Evolutionary conservation across 2,113 vertebrate species (phyloP), one percentile per base, ranked within the genome.

Genomic region (Okapia johnstoni): DNA sequence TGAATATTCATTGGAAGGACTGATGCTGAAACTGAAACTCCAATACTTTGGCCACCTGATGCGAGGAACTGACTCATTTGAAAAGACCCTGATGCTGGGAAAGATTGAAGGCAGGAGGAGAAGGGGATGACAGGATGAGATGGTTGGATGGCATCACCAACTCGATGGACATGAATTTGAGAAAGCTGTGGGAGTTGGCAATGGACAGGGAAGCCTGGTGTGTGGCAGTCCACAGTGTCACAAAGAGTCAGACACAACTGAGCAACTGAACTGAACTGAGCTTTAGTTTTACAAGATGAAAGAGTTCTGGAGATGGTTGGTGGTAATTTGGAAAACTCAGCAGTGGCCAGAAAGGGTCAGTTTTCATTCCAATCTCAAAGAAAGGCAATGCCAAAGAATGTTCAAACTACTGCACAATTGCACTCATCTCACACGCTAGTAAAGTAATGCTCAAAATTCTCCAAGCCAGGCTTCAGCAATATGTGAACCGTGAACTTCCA

Each of bases 191-290:
- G 19, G n/a, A 70, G 63, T 12, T 70, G 63, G n/a, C 10, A 19
- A 70, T 23, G 63, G 21, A 70, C 66, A 40, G 19, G 66, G n/a
- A 70, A 23, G n/a, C 19, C 66, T 23, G n/a, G n/a, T 1, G 0
- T 23, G n/a, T n/a, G 36, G n/a, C 66, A 36, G 66, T 70, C 66
- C 66, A 70, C 0, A 9, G 10, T 19, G 66, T 70, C 9, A 0
- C n/a, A 70, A 36, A 36, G n/a, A 23, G n/a, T 40, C 36, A n/a
- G n/a, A 36, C n/a, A 23, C 21, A n/a, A 36, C 66, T 70, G 66
- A 70, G n/a, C 0, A 1, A 36, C 63, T 70, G 10, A 70, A 70
- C n/a, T 6, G 66, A 70, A 70, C n/a, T 70, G 66, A 70, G n/a
- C 66, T 40, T 70, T 70, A 70, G n/a, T n/a, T 46, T 43, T 79